phyloP scores from a whole-genome alignment of 1,140 invertebrate genomes.

The Trachelipus rathkii region DNA sequence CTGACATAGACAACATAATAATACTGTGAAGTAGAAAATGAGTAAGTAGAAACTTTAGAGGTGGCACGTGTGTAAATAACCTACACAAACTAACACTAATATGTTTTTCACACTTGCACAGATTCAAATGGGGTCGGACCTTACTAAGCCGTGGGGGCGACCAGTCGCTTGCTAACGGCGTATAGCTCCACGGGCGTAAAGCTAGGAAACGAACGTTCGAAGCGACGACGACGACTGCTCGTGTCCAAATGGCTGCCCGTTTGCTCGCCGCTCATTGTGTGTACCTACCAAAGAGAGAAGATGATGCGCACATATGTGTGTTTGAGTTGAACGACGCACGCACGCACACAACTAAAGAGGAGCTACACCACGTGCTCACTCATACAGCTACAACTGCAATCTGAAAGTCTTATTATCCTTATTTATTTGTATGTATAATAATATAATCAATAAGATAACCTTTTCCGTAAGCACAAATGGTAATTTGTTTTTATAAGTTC shows the following conservation, averaged over 20 bases:
- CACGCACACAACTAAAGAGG: conserved; percentile 8
- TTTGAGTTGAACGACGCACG: neutral
- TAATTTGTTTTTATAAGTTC: no score
- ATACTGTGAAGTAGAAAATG: no score
- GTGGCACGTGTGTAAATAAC: no score
- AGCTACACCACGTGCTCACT: neutral
- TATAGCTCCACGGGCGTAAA: neutral
- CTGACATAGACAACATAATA: no score
- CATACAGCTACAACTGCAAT: neutral
- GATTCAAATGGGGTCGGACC: neutral
- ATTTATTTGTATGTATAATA: no score
- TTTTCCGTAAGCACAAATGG: no score
- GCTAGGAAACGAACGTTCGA: neutral
- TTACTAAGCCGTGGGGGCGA: neutral
- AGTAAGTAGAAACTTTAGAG: no score
- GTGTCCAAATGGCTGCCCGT: neutral
- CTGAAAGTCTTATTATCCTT: no score
- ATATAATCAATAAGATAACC: no score
- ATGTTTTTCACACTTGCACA: neutral
- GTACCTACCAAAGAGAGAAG: neutral
- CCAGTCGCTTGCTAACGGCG: no score
- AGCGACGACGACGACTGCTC: conserved; percentile 2
- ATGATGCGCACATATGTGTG: neutral
- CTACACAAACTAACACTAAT: neutral
- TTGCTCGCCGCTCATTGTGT: neutral